These are phyloP conservation scores for Enteromius thamalakanensis DNA, from an alignment of 2,797 vertebrate species.

Conservation along the genomic window DNA sequence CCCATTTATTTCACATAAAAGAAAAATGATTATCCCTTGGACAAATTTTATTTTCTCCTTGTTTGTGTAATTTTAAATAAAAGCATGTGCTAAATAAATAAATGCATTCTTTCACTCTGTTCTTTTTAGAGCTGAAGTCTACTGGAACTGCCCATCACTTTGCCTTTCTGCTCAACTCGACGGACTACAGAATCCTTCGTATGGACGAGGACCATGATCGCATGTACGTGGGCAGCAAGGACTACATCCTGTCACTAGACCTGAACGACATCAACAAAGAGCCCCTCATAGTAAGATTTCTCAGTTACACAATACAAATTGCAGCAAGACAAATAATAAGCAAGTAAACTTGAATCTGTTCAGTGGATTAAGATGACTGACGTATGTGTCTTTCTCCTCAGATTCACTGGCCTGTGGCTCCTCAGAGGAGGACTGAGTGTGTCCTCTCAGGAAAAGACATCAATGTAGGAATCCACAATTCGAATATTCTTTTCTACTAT, in stretches of 20 bases:
- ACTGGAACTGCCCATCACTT: constrained; percentile 96
- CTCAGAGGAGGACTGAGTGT: constrained; percentile 94
- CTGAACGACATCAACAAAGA: constrained; percentile 99
- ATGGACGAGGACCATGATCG: constrained; percentile 99
- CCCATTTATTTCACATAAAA: not conserved
- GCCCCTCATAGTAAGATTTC: constrained; percentile 93
- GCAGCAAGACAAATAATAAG: not conserved
- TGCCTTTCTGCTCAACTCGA: constrained; percentile 96
- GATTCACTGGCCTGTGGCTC: constrained; percentile 96
- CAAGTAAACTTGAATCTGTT: constrained; percentile 13
- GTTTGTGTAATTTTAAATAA: not conserved
- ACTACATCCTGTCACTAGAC: constrained; percentile 96
- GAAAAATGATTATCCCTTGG: not conserved
- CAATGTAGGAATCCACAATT: constrained; percentile 82
- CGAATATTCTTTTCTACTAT: not conserved
- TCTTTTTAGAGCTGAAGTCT: constrained; percentile 86
- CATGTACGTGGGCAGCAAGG: constrained; percentile 99
- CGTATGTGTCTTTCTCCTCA: constrained; percentile 65
- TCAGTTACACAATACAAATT: not conserved
- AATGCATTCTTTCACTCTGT: not conserved
- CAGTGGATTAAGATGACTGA: not conserved
- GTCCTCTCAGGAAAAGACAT: constrained; percentile 95
- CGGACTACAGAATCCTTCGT: constrained; percentile 94
- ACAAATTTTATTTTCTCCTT: not conserved
- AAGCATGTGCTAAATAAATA: not conserved